Base-by-base conservation (phyloP, 2,113 vertebrate genomes). In the Haemorhous mexicanus region DNA sequence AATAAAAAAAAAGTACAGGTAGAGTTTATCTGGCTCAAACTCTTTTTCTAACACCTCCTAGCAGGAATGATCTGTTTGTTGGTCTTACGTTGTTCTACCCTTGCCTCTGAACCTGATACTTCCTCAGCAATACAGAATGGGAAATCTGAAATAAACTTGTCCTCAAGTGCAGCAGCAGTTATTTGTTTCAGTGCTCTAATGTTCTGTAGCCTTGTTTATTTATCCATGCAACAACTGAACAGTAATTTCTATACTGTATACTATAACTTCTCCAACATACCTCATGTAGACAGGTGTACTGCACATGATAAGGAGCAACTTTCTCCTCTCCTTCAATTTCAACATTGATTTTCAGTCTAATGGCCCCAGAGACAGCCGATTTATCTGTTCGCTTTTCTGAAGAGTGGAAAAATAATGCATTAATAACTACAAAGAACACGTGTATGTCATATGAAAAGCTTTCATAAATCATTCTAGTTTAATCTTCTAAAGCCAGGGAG, bases 221-320 rank as follows among this genome's bases (percentile, higher is more conserved):
- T 75, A 79, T 6, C 30, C 43, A 24, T 46, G 46, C n/a, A 47
- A 67, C 16, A 81, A n/a, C 6, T 20, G 23, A 70, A 59, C 2
- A 82, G 27, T 20, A 33, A 89, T 70, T 91, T 88, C 35, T 73
- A 5, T 24, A 7, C 5, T 44, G 22, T 12, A 68, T 11, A 18
- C 17, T 55, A 11, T 16, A 87, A 87, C 6, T 69, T 68, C 43
- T 81, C 10, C 75, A 74, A 82, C 76, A 92, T 97, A 99, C 99
- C 99, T 99, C 99, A 39, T 99, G 99, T 77, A 99, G 98, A 97
- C 99, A 99, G n/a, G 99, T 99, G 81, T 99, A 99, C 70, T 99
- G 99, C 91, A 99, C 95, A 8, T 99, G 99, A 80, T 99, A 99
- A 7, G 99, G 99, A 83, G 99, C 99, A 85, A 99, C 99, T 7